Conservation (phyloP, 2,113 vertebrate species). For the Malurus elegans region DNA sequence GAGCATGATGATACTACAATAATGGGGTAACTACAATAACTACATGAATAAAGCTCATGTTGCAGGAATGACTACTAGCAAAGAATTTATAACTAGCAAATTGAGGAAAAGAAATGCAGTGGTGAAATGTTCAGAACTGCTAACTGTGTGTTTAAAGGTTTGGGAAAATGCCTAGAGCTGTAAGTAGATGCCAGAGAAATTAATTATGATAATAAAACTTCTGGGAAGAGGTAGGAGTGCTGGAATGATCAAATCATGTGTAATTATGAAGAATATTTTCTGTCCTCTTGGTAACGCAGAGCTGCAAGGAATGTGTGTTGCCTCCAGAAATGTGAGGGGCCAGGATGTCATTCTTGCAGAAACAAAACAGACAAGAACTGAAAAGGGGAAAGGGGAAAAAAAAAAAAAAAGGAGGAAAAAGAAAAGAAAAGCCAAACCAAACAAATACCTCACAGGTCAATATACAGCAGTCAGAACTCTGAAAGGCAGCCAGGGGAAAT, state of each 20-base stretch:
- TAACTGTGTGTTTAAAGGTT: slow-evolving; percentile 25
- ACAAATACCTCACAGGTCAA: slow-evolving; percentile 20
- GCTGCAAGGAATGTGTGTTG: background rate
- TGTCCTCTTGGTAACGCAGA: background rate
- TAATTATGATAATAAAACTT: slow-evolving; percentile 55
- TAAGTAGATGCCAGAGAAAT: slow-evolving; percentile 49
- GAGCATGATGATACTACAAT: background rate
- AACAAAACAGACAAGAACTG: background rate
- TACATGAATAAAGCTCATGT: background rate
- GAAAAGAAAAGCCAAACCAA: slow-evolving; percentile 28
- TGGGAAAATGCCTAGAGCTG: slow-evolving; percentile 48
- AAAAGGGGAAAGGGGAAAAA: background rate
- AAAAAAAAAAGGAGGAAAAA: background rate
- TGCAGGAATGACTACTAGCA: background rate
- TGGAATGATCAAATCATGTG: slow-evolving; percentile 18
- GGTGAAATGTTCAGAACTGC: background rate
- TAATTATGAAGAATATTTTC: slow-evolving; percentile 29
- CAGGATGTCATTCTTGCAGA: background rate
- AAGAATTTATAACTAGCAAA: background rate
- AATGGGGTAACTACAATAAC: background rate
- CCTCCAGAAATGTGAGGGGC: slow-evolving; percentile 41
- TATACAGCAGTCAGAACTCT: slow-evolving; percentile 1
- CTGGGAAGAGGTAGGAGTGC: slow-evolving; percentile 44
- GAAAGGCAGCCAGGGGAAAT: slow-evolving; percentile 9
- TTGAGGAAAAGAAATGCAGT: background rate